Conservation (phyloP, 2,113 vertebrate species). For the Grus americana region DNA sequence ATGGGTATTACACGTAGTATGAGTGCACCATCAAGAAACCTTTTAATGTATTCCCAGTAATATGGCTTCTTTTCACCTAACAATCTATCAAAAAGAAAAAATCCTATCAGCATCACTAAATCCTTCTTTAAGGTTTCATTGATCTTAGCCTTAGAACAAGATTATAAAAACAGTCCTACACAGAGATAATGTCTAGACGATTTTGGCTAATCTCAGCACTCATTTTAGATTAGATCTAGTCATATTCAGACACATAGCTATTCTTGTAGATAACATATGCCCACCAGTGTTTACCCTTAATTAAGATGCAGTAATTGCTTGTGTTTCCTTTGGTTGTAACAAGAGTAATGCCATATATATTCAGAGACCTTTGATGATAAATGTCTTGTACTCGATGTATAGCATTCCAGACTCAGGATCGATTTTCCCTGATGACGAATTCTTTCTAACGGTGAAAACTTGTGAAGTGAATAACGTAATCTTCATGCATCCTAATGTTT, state of each 20-base stretch:
- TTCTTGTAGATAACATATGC: constrained; percentile 59
- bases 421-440: constrained; percentile 7
- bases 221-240: constrained; percentile 79
- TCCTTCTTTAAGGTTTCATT: constrained; percentile 77
- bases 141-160: constrained; percentile 78
- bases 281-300: constrained; percentile 66
- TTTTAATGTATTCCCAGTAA: constrained; percentile 49
- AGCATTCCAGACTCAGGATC: neutral
- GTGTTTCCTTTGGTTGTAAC: constrained; percentile 32
- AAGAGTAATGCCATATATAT: constrained; percentile 28
- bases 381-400: neutral
- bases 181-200: constrained; percentile 70
- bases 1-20: neutral
- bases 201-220: constrained; percentile 73
- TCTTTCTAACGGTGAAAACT: neutral
- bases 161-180: constrained; percentile 71
- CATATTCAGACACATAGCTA: constrained; percentile 52
- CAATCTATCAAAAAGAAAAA: constrained; percentile 64
- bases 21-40: constrained; percentile 26
- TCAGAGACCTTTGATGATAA: constrained; percentile 5
- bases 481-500: neutral
- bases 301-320: constrained; percentile 70
- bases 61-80: constrained; percentile 32
- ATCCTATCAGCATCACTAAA: constrained; percentile 72
- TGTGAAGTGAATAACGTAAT: neutral